Conservation (phyloP, 2,113 vertebrate species). For the Lucifuga dentata region DNA sequence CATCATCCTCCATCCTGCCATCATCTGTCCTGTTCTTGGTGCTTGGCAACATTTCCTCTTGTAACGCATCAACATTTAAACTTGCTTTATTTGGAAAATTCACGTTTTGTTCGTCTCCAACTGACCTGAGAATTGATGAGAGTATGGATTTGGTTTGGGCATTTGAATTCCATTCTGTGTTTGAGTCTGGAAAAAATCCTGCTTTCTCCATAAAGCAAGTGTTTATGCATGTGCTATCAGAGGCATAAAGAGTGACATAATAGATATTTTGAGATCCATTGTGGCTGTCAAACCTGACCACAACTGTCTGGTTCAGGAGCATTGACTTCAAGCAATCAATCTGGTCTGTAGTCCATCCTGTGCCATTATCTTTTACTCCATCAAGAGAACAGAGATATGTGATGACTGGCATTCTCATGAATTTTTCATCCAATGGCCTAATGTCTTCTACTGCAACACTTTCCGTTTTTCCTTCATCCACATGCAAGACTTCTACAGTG, state of each 20-base stretch:
- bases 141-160: background rate
- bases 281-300: conserved; percentile 82
- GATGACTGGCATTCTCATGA: conserved; percentile 88
- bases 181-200: conserved; percentile 39
- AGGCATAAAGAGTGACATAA: conserved; percentile 82
- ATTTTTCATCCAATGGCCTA: conserved; percentile 79
- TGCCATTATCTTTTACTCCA: conserved; percentile 77
- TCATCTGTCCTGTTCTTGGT: background rate
- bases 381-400: conserved; percentile 87
- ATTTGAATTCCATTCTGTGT: conserved; percentile 9
- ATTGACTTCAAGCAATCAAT: conserved; percentile 79
- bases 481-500: conserved; percentile 84
- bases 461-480: conserved; percentile 89
- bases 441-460: conserved; percentile 79
- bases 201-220: conserved; percentile 72
- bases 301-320: conserved; percentile 79
- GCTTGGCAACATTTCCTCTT: background rate
- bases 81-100: conserved; percentile 7
- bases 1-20: background rate
- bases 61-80: background rate
- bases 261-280: conserved; percentile 83
- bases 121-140: background rate
- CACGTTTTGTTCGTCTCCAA: background rate
- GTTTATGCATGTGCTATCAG: conserved; percentile 82
- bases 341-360: conserved; percentile 81